These are phyloP conservation scores for Diogma glabrata DNA, from an alignment of 2,888 invertebrate species.

Conservation along the genomic window DNA sequence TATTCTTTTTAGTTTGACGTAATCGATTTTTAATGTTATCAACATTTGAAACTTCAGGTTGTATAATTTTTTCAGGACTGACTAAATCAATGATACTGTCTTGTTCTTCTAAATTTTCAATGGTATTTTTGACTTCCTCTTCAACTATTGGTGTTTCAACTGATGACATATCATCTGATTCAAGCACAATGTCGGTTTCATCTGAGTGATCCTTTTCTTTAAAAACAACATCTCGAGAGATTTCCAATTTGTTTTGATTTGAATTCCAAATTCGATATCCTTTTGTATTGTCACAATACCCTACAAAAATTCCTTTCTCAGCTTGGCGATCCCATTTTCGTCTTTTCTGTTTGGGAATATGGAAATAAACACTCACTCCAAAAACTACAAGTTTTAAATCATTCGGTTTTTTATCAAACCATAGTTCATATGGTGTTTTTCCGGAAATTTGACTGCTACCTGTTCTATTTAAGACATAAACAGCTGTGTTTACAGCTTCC, in stretches of 20 bases:
- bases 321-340: conserved; percentile 12
- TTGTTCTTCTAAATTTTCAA: too few species aligned
- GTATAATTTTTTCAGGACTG: too few species aligned
- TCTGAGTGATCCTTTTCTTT: too few species aligned
- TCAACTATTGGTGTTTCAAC: too few species aligned
- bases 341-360: conserved; percentile 18
- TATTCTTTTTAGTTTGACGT: too few species aligned
- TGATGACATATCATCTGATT: too few species aligned
- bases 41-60: too few species aligned
- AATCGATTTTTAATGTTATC: too few species aligned
- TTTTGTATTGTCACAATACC: neutral
- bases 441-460: conserved; percentile 16
- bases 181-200: too few species aligned
- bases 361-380: conserved; percentile 18
- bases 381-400: conserved; percentile 19
- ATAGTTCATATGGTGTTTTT: conserved; percentile 20
- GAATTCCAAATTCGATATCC: conserved; percentile 6
- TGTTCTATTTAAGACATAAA: conserved; percentile 25
- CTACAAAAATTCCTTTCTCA: neutral
- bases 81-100: too few species aligned
- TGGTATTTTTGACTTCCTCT: too few species aligned
- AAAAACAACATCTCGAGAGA: conserved; percentile 3
- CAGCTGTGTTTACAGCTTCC: conserved; percentile 28
- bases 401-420: conserved; percentile 17
- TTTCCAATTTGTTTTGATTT: neutral